Evolutionary conservation across 64 coral and sea anemone genomes (phyloP).

Genomic region (Pocillopora damicornis): DNA sequence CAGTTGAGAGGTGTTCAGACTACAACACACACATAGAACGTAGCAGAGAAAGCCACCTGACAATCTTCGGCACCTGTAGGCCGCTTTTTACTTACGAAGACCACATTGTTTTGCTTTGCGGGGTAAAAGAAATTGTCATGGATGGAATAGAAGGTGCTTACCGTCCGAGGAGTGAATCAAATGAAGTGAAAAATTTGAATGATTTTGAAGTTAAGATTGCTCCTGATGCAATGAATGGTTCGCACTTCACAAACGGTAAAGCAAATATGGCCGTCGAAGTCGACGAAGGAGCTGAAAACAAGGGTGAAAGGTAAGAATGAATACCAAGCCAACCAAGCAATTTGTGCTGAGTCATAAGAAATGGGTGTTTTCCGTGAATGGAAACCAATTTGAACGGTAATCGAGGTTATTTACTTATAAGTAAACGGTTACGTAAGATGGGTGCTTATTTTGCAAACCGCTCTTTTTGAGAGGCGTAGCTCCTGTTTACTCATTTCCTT

Average conservation of each 20-base stretch:
- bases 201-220: slow-evolving; percentile 20
- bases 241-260: not conserved
- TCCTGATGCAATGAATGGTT: slow-evolving; percentile 8
- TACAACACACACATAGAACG: too few relatives aligned
- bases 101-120: not conserved
- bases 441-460: too few relatives aligned
- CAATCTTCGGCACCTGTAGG: too few relatives aligned
- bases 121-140: not conserved
- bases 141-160: not conserved
- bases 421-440: too few relatives aligned
- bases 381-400: not conserved
- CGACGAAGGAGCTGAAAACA: not conserved
- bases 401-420: too few relatives aligned
- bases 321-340: not conserved
- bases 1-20: not conserved
- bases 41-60: too few relatives aligned
- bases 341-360: not conserved
- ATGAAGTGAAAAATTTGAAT: not conserved
- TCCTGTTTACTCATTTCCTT: too few relatives aligned
- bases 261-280: not conserved
- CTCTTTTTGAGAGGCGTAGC: too few relatives aligned
- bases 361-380: not conserved
- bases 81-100: not conserved
- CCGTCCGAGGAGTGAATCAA: slow-evolving; percentile 2
- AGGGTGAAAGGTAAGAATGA: not conserved